Evolutionary conservation across 2,113 vertebrate species (phyloP), one percentile per base, ranked within the genome.

Genomic region (Notarius lentiginosus): DNA sequence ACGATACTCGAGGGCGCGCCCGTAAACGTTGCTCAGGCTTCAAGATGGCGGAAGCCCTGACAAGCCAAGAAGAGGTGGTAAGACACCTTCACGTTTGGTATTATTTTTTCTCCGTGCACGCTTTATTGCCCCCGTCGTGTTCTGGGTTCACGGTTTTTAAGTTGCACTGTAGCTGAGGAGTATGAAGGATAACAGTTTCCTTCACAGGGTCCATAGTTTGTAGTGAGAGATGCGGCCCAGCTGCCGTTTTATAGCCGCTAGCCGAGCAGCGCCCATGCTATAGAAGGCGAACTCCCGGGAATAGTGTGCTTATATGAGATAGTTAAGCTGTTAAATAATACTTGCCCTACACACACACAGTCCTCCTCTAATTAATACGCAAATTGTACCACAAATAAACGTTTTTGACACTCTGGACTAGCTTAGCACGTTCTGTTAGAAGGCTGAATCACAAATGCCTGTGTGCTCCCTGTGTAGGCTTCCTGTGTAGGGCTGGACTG

Each of bases 31-130:
- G 94, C 92, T 90, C 92, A 94, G 95, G 94, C 95, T 96, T 95
- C 95, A 96, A 96, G 95, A 96, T 96, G 95, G 95, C 95, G 94
- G 95, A 95, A 95, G 94, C 95, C 94, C 92, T 95, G 93, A 95
- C 95, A 93, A 91, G 92, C 92, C 94, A 95, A 93, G 95, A 96
- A 93, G 94, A 95, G 92, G 94, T 94, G 94, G 95, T 96, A 94
- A 95, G 95, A 86, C 66, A 88, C 84, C 87, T 89, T 68, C 90
- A 89, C 87, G 89, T 55, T 90, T 41, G 3, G 34, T 41, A 41
- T 41, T 41, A 41, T 41, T 41, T 41, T 85, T 58, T 72, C 72
- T 84, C 2, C 20, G 22, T 47, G 17, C 53, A 47, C 47, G 55
- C 60, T 90, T 30, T 75, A 73, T 68, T 7, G 47, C 14, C 3